Conservation (phyloP, 1,140 invertebrate genomes). For the Macrobrachium nipponense region DNA sequence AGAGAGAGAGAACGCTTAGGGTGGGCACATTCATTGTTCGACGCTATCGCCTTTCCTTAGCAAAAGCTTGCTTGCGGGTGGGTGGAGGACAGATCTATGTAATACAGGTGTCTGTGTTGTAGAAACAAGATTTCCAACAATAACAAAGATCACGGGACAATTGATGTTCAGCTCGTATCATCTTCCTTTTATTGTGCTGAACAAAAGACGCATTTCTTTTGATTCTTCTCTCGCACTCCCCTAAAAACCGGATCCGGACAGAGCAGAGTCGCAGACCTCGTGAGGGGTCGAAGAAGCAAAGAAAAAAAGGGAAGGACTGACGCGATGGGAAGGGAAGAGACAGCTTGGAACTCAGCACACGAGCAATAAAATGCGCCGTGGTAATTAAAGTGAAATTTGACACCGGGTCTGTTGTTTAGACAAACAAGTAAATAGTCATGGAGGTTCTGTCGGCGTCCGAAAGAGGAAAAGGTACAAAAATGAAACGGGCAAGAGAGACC, state of each 20-base stretch:
- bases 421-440: slow-evolving; percentile 49
- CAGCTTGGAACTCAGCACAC: neutral
- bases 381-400: slow-evolving; percentile 59
- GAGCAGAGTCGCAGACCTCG: no score
- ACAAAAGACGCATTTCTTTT: no score
- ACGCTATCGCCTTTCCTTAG: no score
- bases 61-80: no score
- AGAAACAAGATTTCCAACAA: no score
- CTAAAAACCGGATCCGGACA: neutral
- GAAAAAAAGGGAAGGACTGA: neutral
- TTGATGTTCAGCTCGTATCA: no score
- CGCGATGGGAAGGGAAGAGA: slow-evolving; percentile 14
- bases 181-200: no score
- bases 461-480: neutral
- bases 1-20: neutral
- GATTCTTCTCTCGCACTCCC: neutral
- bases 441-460: slow-evolving; percentile 1
- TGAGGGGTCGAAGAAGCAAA: neutral
- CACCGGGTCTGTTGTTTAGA: slow-evolving; percentile 47
- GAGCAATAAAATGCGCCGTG: slow-evolving; percentile 40
- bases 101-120: no score
- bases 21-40: no score
- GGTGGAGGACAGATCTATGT: no score
- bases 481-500: neutral
- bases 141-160: no score